Conservation (phyloP, 2,888 invertebrate species). For the Caenorhabditis becei region DNA sequence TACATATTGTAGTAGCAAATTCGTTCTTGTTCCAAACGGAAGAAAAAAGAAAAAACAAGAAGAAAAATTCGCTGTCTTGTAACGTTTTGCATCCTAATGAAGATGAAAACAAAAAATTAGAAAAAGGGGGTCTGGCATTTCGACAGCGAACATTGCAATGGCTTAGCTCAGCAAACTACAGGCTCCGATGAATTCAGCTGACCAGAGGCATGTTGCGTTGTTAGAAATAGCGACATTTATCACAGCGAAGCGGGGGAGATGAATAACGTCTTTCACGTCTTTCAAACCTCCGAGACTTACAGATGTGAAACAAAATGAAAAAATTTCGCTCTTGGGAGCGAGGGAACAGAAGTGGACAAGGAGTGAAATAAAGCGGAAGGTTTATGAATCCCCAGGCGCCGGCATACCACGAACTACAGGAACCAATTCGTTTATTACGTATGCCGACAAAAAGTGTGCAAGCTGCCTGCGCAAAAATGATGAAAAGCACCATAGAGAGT, state of each 20-base stretch:
- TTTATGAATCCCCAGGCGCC: constrained; percentile 55
- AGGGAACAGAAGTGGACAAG: constrained; percentile 29
- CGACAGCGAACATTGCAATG: neutral
- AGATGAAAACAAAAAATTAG: constrained; percentile 24
- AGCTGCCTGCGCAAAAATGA: constrained; percentile 57
- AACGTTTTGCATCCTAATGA: constrained; percentile 47
- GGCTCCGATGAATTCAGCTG: constrained; percentile 11
- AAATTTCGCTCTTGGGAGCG: constrained; percentile 31
- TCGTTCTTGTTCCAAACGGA: neutral
- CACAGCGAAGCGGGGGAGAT: constrained; percentile 16
- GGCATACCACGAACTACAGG: constrained; percentile 41
- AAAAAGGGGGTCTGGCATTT: neutral
- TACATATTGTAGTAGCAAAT: constrained; percentile 13
- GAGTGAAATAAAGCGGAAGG: constrained; percentile 29
- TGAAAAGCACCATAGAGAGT: constrained; percentile 65
- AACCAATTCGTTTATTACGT: constrained; percentile 64
- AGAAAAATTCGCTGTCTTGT: constrained; percentile 16
- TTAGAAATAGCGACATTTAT: constrained; percentile 18
- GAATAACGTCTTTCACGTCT: constrained; percentile 15
- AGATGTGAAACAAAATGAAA: constrained; percentile 46
- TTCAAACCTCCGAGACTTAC: neutral
- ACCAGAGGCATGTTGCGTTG: constrained; percentile 11
- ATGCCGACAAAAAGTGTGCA: constrained; percentile 50
- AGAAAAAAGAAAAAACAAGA: constrained; percentile 1
- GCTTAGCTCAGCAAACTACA: constrained; percentile 3